A percentile compares a stretch with the other conserved stretches of the same genome.
phyloP scores from a whole-genome alignment of 2,797 vertebrate genomes.

The Naso thynnoides region DNA sequence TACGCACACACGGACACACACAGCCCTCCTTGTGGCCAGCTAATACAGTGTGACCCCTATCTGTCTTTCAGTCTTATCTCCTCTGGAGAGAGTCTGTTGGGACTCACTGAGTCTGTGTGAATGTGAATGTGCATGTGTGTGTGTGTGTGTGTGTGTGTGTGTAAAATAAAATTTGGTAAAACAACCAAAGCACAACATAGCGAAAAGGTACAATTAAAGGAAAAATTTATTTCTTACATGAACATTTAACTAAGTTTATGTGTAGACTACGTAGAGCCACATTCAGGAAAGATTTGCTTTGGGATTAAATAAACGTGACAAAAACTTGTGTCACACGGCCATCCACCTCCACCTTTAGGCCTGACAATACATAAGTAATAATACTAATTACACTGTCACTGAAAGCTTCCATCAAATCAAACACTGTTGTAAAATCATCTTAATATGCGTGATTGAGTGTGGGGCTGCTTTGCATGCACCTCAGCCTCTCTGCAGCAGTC shows the following conservation, averaged over 20 bases:
- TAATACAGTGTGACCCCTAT: constrained; percentile 70
- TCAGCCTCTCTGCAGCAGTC: neutral
- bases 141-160: too few species aligned
- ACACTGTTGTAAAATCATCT: neutral
- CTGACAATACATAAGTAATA: neutral
- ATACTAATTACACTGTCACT: neutral
- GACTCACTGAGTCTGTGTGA: constrained; percentile 41
- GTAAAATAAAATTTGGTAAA: constrained; percentile 5
- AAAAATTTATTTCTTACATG: neutral
- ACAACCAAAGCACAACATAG: neutral
- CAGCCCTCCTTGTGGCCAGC: constrained; percentile 43
- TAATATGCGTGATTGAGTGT: neutral
- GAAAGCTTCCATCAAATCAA: neutral
- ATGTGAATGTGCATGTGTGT: constrained; percentile 15
- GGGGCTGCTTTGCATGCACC: neutral
- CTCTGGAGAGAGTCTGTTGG: constrained; percentile 51
- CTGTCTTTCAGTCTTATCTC: constrained; percentile 71
- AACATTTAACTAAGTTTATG: too few species aligned
- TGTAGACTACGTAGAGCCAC: neutral
- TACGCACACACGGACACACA: constrained; percentile 3
- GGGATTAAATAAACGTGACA: neutral
- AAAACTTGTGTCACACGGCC: neutral
- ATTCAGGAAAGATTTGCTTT: neutral
- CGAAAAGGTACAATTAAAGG: neutral
- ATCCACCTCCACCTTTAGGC: neutral